A percentile compares a stretch with the other conserved stretches of the same genome.
These are phyloP conservation scores for Axea sp. DNA, from an alignment of 2,888 invertebrate genomes.

Conservation along the genomic window DNA sequence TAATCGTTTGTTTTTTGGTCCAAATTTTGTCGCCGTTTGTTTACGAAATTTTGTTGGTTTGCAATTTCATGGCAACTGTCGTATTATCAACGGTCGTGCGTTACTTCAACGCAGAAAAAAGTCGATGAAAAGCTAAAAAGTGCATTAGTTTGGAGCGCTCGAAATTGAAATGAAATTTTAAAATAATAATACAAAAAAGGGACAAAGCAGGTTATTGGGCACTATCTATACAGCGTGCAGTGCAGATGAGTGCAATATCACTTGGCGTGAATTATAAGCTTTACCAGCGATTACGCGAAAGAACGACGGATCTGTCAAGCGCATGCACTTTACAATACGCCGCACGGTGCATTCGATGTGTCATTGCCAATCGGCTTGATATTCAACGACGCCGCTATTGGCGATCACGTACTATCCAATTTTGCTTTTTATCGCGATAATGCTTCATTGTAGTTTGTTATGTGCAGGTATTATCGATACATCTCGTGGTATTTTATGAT, in stretches of 20 bases:
- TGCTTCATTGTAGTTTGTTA: conserved; percentile 50
- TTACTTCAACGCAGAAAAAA: conserved; percentile 31
- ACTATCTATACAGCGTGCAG: conserved; percentile 46
- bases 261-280: conserved; percentile 67
- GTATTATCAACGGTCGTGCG: conserved; percentile 42
- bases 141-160: conserved; percentile 34
- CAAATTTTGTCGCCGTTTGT: too few species aligned
- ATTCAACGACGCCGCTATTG: conserved; percentile 54
- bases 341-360: conserved; percentile 49
- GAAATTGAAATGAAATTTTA: conserved; percentile 53
- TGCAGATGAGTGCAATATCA: conserved; percentile 58
- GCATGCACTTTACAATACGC: conserved; percentile 61
- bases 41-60: conserved; percentile 8
- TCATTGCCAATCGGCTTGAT: conserved; percentile 62
- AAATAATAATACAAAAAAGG: conserved; percentile 49
- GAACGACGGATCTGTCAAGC: conserved; percentile 69
- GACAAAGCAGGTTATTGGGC: conserved; percentile 44
- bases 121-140: conserved; percentile 2
- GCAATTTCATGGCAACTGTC: conserved; percentile 32
- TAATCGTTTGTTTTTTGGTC: too few species aligned
- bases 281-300: conserved; percentile 65
- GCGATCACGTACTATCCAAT: conserved; percentile 48
- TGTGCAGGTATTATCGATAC: conserved; percentile 40
- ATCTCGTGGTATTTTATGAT: conserved; percentile 53
- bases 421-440: conserved; percentile 58